These are phyloP conservation scores for Apamea sordens DNA, from an alignment of 2,888 invertebrate species.

Conservation along the genomic window DNA sequence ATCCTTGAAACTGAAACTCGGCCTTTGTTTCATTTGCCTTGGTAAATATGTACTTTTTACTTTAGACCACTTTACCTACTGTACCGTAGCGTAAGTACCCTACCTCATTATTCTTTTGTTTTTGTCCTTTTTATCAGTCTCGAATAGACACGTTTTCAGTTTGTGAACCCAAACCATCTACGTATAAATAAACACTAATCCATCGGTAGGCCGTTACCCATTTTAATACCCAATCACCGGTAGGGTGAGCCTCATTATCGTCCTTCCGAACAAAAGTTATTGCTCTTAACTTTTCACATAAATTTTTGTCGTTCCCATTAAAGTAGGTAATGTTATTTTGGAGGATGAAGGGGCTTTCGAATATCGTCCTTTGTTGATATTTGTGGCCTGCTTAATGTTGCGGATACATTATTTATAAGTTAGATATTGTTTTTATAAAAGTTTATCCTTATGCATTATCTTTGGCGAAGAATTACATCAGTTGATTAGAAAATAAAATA, in stretches of 20 bases:
- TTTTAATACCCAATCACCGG: conserved; percentile 46
- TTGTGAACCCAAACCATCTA: not conserved
- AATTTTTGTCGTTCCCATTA: conserved; percentile 85
- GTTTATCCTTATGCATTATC: conserved; percentile 11
- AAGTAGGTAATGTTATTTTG: conserved; percentile 78
- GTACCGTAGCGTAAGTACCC: not conserved
- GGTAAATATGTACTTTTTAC: conserved; percentile 15
- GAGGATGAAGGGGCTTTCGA: conserved; percentile 62
- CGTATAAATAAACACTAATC: conserved; percentile 22
- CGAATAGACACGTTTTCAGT: not conserved
- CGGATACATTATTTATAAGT: conserved; percentile 35
- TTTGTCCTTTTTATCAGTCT: conserved; percentile 7
- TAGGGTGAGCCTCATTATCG: conserved; percentile 52
- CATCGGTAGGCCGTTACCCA: conserved; percentile 19
- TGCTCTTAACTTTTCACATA: conserved; percentile 83
- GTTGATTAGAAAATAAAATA: not conserved
- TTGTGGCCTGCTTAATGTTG: conserved; percentile 36
- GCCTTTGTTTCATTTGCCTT: not conserved
- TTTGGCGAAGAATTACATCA: conserved; percentile 1
- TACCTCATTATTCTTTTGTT: conserved; percentile 2
- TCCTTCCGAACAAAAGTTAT: conserved; percentile 68
- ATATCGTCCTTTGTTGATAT: conserved; percentile 58
- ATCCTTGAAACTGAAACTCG: not conserved
- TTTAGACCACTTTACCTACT: conserved; percentile 1
- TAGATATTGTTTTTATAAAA: conserved; percentile 12